Evolutionary conservation across 2,888 invertebrate genomes (phyloP).

Genomic region (Apocheima hispidaria): DNA sequence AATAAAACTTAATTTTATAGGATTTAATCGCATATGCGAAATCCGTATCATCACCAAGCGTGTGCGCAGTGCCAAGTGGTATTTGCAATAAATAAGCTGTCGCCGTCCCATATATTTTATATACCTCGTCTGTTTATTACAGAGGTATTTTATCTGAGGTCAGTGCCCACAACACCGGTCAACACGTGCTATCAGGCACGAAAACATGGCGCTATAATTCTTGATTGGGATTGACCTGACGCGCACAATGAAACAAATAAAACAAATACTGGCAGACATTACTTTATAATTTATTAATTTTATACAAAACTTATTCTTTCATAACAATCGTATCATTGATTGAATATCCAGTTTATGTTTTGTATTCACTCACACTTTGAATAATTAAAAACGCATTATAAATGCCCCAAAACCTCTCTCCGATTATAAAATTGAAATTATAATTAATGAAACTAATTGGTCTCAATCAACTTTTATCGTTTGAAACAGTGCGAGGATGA

Average conservation of each 20-base stretch:
- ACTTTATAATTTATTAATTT: slow-evolving; percentile 67
- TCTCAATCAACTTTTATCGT: slow-evolving; percentile 20
- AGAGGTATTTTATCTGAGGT: too few relatives aligned
- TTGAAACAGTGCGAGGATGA: slow-evolving; percentile 20
- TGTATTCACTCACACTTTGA: slow-evolving; percentile 49
- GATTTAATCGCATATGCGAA: too few relatives aligned
- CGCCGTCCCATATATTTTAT: too few relatives aligned
- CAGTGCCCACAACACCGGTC: too few relatives aligned
- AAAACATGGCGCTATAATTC: too few relatives aligned
- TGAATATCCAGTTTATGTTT: slow-evolving; percentile 51
- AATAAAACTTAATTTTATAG: too few relatives aligned
- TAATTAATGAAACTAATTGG: slow-evolving; percentile 25
- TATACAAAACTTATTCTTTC: slow-evolving; percentile 65
- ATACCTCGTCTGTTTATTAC: too few relatives aligned
- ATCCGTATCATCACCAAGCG: too few relatives aligned
- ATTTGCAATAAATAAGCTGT: too few relatives aligned
- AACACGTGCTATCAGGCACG: too few relatives aligned
- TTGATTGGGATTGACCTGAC: too few relatives aligned
- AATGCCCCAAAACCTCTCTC: slow-evolving; percentile 17
- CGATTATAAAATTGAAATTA: slow-evolving; percentile 10
- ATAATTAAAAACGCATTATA: slow-evolving; percentile 19
- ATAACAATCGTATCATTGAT: slow-evolving; percentile 66
- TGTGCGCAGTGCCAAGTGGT: too few relatives aligned
- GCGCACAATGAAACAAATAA: slow-evolving; percentile 43
- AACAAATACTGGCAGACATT: slow-evolving; percentile 64